Percentiles rank a stretch among this genome's conserved stretches.
These are phyloP conservation scores for Hydrotaea cyrtoneurina DNA, from an alignment of 2,888 invertebrate genomes.

Conservation along the genomic window DNA sequence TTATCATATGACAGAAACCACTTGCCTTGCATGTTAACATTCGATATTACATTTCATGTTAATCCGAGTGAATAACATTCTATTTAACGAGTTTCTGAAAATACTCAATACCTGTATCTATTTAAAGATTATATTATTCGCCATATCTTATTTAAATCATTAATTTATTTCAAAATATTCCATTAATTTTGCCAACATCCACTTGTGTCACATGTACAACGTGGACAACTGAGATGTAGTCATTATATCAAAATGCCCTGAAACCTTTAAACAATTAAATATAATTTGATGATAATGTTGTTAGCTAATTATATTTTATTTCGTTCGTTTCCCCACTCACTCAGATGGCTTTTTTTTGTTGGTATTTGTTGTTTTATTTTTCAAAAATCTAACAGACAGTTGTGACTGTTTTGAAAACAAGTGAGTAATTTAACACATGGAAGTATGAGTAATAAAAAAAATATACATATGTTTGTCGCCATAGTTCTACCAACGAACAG, in stretches of 20 bases:
- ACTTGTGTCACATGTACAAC: not conserved
- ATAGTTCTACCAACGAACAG: too few species aligned
- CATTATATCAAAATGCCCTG: conserved; percentile 7
- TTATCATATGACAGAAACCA: too few species aligned
- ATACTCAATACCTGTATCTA: too few species aligned
- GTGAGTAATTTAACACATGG: conserved; percentile 4
- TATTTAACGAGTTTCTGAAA: too few species aligned
- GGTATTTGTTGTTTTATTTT: too few species aligned
- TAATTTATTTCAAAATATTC: not conserved
- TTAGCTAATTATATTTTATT: not conserved
- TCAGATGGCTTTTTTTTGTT: not conserved
- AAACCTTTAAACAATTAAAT: conserved; percentile 2
- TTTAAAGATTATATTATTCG: too few species aligned
- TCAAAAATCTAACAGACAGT: not conserved
- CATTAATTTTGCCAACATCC: not conserved
- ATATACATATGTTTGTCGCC: not conserved
- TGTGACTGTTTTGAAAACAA: not conserved
- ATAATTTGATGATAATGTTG: not conserved
- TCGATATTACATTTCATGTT: too few species aligned
- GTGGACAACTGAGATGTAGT: not conserved
- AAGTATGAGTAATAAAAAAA: not conserved
- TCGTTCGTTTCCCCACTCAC: not conserved
- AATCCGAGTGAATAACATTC: too few species aligned
- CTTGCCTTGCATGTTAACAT: too few species aligned
- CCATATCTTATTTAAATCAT: too few species aligned